A percentile compares a stretch with the other conserved stretches of the same genome.
phyloP scores from a whole-genome alignment of 2,888 invertebrate species.

The Podabrus alpinus region DNA sequence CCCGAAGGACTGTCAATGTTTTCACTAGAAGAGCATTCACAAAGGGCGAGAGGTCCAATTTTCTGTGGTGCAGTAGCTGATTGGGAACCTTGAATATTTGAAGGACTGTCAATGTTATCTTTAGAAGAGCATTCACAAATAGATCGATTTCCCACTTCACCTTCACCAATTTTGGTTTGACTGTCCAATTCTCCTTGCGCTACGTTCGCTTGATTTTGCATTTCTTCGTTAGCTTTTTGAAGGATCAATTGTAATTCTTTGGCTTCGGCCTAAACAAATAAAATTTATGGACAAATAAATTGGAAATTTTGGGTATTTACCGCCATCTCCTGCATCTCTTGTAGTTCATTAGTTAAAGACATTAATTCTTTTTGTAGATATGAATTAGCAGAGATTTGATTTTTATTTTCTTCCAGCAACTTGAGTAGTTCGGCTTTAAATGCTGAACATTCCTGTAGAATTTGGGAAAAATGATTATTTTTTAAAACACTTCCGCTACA shows the following conservation, averaged over 20 bases:
- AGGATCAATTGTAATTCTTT: conserved; percentile 7
- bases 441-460: conserved; percentile 4
- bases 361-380: neutral
- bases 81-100: too few species aligned
- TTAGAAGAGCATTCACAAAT: neutral
- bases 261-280: conserved; percentile 2
- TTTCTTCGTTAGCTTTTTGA: conserved; percentile 1
- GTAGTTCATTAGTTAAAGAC: neutral
- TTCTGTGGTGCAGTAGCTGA: too few species aligned
- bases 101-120: neutral
- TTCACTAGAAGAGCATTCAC: too few species aligned
- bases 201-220: neutral
- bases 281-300: neutral
- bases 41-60: too few species aligned
- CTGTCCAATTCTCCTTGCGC: neutral
- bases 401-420: conserved; percentile 20
- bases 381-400: conserved; percentile 1
- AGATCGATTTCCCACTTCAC: neutral
- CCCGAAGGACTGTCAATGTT: too few species aligned
- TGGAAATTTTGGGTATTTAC: conserved; percentile 17
- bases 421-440: conserved; percentile 25
- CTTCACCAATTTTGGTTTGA: neutral
- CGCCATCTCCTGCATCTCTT: conserved; percentile 27
- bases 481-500: neutral
- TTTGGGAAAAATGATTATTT: neutral